Percentiles rank a stretch among this genome's conserved stretches.
phyloP scores from a whole-genome alignment of 1,140 invertebrate genomes.

The Leptinotarsa lineolata region DNA sequence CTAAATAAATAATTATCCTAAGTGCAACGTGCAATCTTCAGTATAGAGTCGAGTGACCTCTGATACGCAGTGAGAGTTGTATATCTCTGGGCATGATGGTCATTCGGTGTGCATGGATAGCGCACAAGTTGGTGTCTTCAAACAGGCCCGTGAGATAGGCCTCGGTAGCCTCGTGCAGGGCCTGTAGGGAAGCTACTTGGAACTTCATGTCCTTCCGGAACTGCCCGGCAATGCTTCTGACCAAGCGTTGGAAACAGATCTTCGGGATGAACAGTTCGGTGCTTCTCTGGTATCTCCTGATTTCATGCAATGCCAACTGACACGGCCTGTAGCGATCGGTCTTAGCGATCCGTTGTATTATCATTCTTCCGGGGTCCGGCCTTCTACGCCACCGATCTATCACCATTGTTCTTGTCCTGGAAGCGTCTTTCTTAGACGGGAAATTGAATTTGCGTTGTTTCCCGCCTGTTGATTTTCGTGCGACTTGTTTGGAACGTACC shows the following conservation, averaged over 20 bases:
- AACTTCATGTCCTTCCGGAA: neutral
- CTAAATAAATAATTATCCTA: too few species aligned
- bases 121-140: slow-evolving; percentile 15
- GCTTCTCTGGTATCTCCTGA: neutral
- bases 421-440: neutral
- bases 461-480: neutral
- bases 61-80: neutral
- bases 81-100: slow-evolving; percentile 16
- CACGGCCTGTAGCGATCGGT: neutral
- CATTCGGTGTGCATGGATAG: slow-evolving; percentile 4
- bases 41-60: neutral
- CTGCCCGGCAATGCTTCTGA: neutral
- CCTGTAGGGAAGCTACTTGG: neutral
- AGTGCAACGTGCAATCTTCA: too few species aligned
- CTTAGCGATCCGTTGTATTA: neutral
- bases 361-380: neutral
- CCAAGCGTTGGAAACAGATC: neutral
- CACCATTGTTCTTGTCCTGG: neutral
- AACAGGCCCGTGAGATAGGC: neutral
- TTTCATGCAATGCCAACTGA: neutral
- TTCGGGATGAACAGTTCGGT: slow-evolving; percentile 8
- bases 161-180: neutral
- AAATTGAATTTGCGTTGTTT: neutral
- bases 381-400: neutral
- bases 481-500: neutral